Evolutionary conservation across 2,888 invertebrate genomes (phyloP), one percentile per base, ranked within the genome.

Genomic region (Leptinotarsa peninsularis): DNA sequence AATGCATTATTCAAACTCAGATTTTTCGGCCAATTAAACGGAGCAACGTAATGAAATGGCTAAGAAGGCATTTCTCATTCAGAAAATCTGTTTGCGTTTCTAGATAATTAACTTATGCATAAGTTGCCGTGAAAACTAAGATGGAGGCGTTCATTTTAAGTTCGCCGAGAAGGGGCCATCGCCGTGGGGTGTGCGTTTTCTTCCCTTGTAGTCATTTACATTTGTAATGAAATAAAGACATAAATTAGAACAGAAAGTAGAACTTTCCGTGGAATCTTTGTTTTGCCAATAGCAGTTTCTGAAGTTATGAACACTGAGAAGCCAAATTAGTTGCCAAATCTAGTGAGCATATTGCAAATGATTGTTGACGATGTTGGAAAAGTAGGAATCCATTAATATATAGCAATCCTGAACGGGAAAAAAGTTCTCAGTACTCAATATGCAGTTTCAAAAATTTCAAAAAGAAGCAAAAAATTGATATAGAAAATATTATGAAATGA

Each of bases 71-170:
- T 81, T 79, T 80, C 76, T 80, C 81, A 80, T 80, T 79, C 77
- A 71, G 77, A 60, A 78, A 81, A 81, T 81, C 80, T 81, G 81
- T 79, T 80, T 81, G 79, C 75, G 77, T 76, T 79, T 80, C 77
- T 76, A 77, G 78, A 78, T 80, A 81, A 81, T 81, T 80, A 80
- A 80, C 78, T 79, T 74, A 73, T 76, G 79, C 79, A 78, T 78
- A 81, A 80, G 80, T 81, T 80, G 78, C 74, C 79, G 81, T 76
- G 78, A 75, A 79, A 81, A 80, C 77, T 76, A 74, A 69, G 75
- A 75, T 75, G 78, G 78, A 78, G 77, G 75, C 77, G 74, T 76
- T 79, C 76, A 75, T 78, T 79, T 79, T 76, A 71, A 74, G 73
- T 78, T 72, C 49, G 73, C 52, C 33, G 43, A 21, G 69, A 43